A percentile compares a stretch with the other conserved stretches of the same genome.
Conservation (phyloP, 2,797 vertebrate species). For the Spinus olivaceus region DNA sequence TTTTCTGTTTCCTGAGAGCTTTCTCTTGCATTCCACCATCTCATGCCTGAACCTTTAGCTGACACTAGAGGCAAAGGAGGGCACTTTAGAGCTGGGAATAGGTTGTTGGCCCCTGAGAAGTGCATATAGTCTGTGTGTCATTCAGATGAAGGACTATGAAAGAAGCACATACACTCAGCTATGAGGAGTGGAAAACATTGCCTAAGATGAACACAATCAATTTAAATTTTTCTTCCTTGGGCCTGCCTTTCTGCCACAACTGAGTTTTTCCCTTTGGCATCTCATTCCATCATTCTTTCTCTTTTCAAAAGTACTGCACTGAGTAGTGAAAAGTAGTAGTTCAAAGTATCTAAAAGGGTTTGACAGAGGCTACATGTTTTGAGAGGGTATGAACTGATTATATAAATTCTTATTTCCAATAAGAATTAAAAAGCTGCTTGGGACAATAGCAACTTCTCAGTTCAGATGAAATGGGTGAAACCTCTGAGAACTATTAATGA, state of each 20-base stretch:
- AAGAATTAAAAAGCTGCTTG: conserved; percentile 10
- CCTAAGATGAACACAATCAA: background rate
- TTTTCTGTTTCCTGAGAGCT: background rate
- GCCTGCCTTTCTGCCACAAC: background rate
- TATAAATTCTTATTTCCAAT: background rate
- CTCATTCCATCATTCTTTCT: background rate
- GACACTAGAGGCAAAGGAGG: background rate
- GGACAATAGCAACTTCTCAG: background rate
- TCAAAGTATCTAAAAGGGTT: background rate
- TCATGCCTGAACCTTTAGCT: background rate
- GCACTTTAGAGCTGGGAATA: background rate
- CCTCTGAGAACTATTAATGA: background rate
- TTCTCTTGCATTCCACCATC: background rate
- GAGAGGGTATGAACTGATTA: background rate
- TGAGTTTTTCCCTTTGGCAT: background rate
- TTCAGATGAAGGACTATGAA: background rate
- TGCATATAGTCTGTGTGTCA: background rate
- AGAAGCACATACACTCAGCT: background rate
- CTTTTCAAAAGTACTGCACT: background rate
- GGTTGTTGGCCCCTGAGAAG: background rate
- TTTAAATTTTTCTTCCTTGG: background rate
- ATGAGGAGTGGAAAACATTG: background rate
- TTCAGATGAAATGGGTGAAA: background rate
- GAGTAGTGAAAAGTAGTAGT: background rate
- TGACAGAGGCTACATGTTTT: background rate